phyloP scores from a whole-genome alignment of 2,797 vertebrate species.

The Poecilia wingei region DNA sequence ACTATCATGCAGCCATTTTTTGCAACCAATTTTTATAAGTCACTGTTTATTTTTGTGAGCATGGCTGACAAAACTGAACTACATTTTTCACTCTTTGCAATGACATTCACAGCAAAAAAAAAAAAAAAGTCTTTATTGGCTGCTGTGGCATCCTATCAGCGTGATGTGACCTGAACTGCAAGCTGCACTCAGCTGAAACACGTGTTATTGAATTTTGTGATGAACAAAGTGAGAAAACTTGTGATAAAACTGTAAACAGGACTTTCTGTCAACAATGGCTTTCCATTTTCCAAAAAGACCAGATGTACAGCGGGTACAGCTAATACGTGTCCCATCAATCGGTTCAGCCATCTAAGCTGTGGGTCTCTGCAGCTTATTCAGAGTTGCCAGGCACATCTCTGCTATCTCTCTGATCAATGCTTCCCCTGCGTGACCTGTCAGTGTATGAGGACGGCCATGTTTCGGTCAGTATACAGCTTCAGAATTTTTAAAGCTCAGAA shows the following conservation, averaged over 20 bases:
- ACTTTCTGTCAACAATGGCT: conserved; percentile 1
- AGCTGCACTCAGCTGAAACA: background rate
- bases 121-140: background rate
- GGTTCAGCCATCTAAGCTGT: background rate
- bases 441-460: background rate
- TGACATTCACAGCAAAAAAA: background rate
- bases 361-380: background rate
- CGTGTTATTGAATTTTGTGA: background rate
- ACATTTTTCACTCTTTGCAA: background rate
- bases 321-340: background rate
- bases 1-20: background rate
- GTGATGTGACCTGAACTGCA: background rate
- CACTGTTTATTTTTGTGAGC: background rate
- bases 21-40: background rate
- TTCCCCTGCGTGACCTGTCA: background rate
- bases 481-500: background rate
- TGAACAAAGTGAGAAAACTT: background rate
- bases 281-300: background rate
- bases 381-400: background rate
- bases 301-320: background rate
- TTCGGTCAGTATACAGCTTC: background rate
- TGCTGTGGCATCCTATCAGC: background rate
- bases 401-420: background rate
- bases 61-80: background rate
- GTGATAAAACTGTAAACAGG: background rate